Conservation (phyloP, 2,113 vertebrate genomes). For the Trochalopteron elliotii region DNA sequence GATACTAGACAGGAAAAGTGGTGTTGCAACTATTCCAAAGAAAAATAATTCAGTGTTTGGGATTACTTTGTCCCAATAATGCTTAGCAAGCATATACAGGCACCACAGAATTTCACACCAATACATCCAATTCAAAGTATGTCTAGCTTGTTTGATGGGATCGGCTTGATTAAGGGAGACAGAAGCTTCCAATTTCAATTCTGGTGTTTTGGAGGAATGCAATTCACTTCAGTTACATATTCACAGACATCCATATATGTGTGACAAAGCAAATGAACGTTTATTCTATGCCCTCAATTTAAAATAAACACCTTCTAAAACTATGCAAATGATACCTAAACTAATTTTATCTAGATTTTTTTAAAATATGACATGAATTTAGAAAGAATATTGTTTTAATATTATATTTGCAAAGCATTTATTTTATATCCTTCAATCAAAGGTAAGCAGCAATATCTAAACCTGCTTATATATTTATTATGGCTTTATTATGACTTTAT, state of each 20-base stretch:
- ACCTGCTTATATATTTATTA: background rate
- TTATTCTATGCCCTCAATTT: background rate
- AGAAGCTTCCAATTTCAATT: background rate
- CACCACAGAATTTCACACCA: background rate
- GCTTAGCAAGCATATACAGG: background rate
- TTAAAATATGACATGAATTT: background rate
- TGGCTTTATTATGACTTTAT: background rate
- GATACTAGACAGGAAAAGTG: background rate
- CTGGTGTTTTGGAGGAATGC: background rate
- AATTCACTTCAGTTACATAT: background rate
- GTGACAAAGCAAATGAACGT: background rate
- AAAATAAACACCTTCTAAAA: background rate
- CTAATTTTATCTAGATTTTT: background rate
- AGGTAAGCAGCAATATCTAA: background rate
- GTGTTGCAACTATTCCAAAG: background rate
- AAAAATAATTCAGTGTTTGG: background rate
- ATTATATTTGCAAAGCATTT: background rate
- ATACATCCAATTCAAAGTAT: background rate
- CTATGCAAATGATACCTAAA: background rate
- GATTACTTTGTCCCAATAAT: background rate
- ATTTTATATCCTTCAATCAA: background rate
- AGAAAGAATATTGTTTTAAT: background rate
- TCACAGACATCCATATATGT: background rate
- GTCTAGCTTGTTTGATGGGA: background rate
- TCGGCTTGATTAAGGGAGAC: background rate